Conservation (phyloP, 2,113 vertebrate genomes). For the Panurus biarmicus region DNA sequence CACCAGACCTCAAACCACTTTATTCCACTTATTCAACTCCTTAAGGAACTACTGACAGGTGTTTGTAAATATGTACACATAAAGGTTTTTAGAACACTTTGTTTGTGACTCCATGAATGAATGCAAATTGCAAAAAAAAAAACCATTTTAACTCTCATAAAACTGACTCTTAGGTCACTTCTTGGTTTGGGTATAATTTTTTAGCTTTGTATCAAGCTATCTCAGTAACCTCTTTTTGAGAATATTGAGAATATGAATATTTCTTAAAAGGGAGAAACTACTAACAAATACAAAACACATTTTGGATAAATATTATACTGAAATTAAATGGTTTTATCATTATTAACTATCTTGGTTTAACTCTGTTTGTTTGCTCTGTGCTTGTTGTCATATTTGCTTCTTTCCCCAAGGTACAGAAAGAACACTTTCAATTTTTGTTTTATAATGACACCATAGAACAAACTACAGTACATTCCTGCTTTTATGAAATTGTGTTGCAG, state of each 20-base stretch:
- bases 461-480: not conserved
- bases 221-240: not conserved
- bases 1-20: not conserved
- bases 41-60: rapidly evolving
- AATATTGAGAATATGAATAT: not conserved
- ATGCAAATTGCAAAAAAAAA: not conserved
- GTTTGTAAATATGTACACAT: not conserved
- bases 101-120: not conserved
- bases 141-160: not conserved
- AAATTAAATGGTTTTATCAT: not conserved
- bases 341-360: not conserved
- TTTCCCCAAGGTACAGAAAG: not conserved
- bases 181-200: not conserved
- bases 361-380: not conserved
- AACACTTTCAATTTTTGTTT: not conserved
- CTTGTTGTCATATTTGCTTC: not conserved
- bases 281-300: not conserved
- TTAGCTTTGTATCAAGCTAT: not conserved
- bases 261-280: not conserved
- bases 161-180: not conserved
- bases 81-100: not conserved
- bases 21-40: not conserved
- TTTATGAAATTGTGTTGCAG: not conserved
- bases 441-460: not conserved
- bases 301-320: not conserved